Conservation (phyloP, 37 sponge, comb jelly and placozoan genomes). For the Chondrosia reniformis region DNA sequence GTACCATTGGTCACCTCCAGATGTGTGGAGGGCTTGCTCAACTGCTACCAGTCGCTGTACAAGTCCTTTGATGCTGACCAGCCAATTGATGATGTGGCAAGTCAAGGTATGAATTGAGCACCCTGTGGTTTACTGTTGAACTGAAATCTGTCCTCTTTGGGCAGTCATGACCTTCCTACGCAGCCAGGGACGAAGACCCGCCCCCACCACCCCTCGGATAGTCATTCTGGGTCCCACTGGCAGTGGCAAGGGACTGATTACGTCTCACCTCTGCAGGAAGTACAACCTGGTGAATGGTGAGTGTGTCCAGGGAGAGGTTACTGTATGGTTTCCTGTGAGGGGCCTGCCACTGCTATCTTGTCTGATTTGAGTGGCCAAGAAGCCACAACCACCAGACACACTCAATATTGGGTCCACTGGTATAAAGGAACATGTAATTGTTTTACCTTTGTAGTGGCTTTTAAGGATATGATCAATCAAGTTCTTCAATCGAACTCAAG, state of each 20-base stretch:
- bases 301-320: too few relatives aligned
- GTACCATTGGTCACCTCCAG: slow-evolving; percentile 10
- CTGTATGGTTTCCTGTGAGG: too few relatives aligned
- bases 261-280: slow-evolving; percentile 35
- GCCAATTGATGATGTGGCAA: slow-evolving; percentile 68
- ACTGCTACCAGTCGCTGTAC: slow-evolving; percentile 39
- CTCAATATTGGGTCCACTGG: too few relatives aligned
- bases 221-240: slow-evolving; percentile 69
- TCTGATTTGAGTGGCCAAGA: too few relatives aligned
- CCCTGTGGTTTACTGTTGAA: background rate
- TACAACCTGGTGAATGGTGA: slow-evolving; percentile 82
- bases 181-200: slow-evolving; percentile 28
- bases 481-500: slow-evolving; percentile 49
- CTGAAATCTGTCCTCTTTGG: background rate
- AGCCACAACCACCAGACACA: too few relatives aligned
- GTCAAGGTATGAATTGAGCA: slow-evolving; percentile 55
- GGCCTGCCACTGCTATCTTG: too few relatives aligned
- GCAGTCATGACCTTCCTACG: slow-evolving; percentile 54
- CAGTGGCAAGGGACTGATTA: slow-evolving; percentile 57
- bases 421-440: too few relatives aligned
- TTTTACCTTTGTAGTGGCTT: slow-evolving; percentile 44
- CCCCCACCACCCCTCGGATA: slow-evolving; percentile 85
- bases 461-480: slow-evolving; percentile 50
- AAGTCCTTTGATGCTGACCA: slow-evolving; percentile 84
- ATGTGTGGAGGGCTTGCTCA: slow-evolving; percentile 43